Evolutionary conservation across 2,113 vertebrate species (phyloP), one percentile per base, ranked within the genome.

Genomic region (Myiagra hebetior): DNA sequence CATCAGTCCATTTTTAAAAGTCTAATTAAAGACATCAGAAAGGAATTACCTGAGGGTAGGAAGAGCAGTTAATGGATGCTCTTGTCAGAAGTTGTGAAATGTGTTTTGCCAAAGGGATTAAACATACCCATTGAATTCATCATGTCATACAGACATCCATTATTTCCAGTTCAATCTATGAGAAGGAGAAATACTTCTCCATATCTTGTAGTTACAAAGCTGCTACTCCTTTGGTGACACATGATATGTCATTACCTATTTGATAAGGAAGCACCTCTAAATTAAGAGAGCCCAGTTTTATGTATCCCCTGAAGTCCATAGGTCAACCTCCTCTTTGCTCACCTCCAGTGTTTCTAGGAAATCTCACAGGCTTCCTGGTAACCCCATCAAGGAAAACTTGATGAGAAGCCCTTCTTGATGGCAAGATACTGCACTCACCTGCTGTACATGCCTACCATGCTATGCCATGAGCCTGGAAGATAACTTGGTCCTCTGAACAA

Each of bases 1-100:
- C 76, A 95, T 81, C 37, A 49, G 77, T 74, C 56, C 60, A 31
- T 91, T 93, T 92, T 89, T 55, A 56, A 93, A 95, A 95, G 60
- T 80, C 94, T 95, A 92, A 95, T 96, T 96, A 95, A 84, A 89
- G 69, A 86, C 69, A 89, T 72, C 47, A 74, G 72, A 91, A 88
- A 86, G 73, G 93, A 92, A 70, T 63, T 17, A 89, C 83, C 60
- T 72, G 60, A 67, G 56, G 89, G 80, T 46, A 87, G 86, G 64
- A 96, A 78, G 73, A 81, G 15, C 39, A 85, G 35, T 78, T 93
- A 97, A 91, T 78, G 56, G 65, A 91, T 80, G 24, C 44, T 85
- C 92, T 62, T 94, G 88, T 88, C 83, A 90, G 72, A 83, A 88
- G 42, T 27, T 70, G 42, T 93, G 77, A 95, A 93, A 89, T 78